These are phyloP conservation scores for Chloroceryle aenea DNA, from an alignment of 2,113 vertebrate species.

Conservation along the genomic window DNA sequence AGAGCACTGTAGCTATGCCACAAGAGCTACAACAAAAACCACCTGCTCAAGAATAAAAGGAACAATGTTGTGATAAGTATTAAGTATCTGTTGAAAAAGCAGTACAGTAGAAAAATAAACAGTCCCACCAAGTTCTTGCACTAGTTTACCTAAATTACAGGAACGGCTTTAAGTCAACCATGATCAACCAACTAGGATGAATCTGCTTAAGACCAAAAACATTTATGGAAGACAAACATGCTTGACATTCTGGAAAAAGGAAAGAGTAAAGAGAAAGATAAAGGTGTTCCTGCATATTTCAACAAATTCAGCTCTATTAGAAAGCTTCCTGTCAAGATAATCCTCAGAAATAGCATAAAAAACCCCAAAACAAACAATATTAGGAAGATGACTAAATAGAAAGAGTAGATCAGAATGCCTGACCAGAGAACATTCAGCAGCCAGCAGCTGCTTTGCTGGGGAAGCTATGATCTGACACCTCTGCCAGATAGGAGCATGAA, in stretches of 20 bases:
- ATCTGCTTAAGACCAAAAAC: conserved; percentile 50
- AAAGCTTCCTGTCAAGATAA: neutral
- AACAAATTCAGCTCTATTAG: neutral
- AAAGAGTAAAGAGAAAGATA: neutral
- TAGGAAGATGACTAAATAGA: neutral
- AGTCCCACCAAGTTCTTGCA: conserved; percentile 5
- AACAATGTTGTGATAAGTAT: neutral
- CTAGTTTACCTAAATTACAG: neutral
- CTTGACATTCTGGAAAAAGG: neutral
- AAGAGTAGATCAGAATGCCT: neutral
- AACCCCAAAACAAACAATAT: neutral
- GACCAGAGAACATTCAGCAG: neutral
- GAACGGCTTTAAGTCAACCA: conserved; percentile 30
- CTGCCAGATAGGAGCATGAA: neutral
- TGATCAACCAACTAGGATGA: conserved; percentile 47
- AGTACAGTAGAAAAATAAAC: neutral
- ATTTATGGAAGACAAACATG: conserved; percentile 17
- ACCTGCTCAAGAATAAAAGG: neutral
- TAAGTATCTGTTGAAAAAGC: neutral
- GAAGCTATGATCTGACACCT: neutral
- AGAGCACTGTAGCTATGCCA: neutral
- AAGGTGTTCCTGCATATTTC: neutral
- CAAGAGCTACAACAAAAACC: neutral
- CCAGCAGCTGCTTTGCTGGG: neutral
- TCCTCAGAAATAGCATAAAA: neutral